phyloP scores from a whole-genome alignment of 2,797 vertebrate species.

The Xiphorhynchus erythropygius region DNA sequence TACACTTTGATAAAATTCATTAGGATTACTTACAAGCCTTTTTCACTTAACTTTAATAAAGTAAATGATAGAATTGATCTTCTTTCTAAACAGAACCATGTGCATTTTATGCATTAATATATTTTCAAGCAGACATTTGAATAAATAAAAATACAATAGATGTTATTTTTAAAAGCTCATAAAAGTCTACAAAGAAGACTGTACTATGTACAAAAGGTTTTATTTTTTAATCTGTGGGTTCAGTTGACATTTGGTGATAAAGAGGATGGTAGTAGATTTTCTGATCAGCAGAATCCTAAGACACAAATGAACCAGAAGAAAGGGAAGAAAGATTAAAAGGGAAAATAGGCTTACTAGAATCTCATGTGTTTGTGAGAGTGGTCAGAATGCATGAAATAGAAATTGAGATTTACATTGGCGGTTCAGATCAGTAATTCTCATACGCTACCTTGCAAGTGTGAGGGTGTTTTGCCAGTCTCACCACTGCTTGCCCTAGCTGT shows the following conservation, averaged over 20 bases:
- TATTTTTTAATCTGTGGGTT: background rate
- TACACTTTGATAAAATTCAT: background rate
- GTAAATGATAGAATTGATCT: background rate
- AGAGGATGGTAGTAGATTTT: background rate
- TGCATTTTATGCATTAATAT: background rate
- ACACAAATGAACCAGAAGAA: background rate
- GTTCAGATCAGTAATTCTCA: background rate
- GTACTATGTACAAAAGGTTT: background rate
- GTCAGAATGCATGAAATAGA: background rate
- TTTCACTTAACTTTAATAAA: background rate
- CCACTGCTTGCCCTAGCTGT: background rate
- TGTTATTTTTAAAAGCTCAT: background rate
- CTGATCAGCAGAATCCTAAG: background rate
- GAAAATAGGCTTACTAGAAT: fast-evolving
- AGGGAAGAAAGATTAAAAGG: background rate
- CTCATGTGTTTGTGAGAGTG: background rate
- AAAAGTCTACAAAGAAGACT: background rate
- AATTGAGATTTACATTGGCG: background rate
- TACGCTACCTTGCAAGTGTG: background rate
- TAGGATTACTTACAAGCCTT: background rate
- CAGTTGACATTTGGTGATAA: background rate
- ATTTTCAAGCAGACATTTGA: background rate
- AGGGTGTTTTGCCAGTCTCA: background rate
- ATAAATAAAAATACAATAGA: background rate
- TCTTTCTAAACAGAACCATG: background rate